These are phyloP conservation scores for chimpanzee (Pan troglodytes) DNA, from an alignment of 2,113 vertebrate genomes.

Conservation along the genomic window NHGRI_mPanTro3-v2.1_pri NC_072412.2:19921001-19921500, in stretches of 20 bases:
- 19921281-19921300: no score
- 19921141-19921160: background rate
- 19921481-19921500: background rate
- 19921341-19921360: fast-evolving
- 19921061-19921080: background rate
- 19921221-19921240: background rate
- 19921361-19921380: background rate
- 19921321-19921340: background rate
- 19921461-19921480: background rate
- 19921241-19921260: background rate
- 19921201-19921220: background rate
- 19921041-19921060: background rate
- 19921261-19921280: background rate
- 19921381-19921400: background rate
- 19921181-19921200: background rate
- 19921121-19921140: background rate
- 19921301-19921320: background rate
- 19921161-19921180: background rate
- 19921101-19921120: background rate
- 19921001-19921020: no score
- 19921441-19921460: background rate
- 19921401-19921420: fast-evolving
- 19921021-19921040: background rate
- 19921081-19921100: background rate
- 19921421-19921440: background rate